A percentile compares a stretch with the other conserved stretches of the same genome.
Conservation (phyloP, 2,113 vertebrate genomes). For the Formicarius rufipectus region DNA sequence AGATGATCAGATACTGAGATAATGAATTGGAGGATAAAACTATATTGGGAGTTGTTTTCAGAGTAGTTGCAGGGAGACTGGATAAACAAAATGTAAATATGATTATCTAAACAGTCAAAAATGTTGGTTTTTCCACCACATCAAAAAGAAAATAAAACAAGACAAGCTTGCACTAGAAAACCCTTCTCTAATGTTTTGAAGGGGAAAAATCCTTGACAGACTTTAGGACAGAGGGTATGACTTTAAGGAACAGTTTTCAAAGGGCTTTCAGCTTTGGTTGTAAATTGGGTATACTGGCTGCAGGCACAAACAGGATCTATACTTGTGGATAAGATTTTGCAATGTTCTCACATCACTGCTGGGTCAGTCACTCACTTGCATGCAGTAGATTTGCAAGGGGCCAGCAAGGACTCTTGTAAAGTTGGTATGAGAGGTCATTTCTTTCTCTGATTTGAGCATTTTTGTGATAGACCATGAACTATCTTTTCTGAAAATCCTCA, state of each 20-base stretch:
- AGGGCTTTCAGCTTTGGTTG: neutral
- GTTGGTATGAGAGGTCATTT: neutral
- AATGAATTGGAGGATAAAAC: neutral
- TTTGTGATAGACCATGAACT: neutral
- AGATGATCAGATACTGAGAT: neutral
- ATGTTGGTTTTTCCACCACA: neutral
- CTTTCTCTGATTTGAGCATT: neutral
- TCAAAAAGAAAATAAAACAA: neutral
- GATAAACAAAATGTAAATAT: neutral
- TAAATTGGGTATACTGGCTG: neutral
- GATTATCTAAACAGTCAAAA: neutral
- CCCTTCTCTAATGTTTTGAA: neutral
- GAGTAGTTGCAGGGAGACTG: neutral
- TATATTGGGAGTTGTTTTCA: neutral
- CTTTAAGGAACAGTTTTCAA: neutral
- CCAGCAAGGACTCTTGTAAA: neutral
- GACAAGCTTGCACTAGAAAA: neutral
- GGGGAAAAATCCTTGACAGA: neutral
- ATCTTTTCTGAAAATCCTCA: neutral
- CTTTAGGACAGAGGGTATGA: neutral
- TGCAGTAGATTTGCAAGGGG: neutral
- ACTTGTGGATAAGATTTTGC: neutral
- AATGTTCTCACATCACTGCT: neutral
- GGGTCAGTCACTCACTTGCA: neutral
- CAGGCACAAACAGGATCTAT: neutral